These are phyloP conservation scores for Limenitis camilla DNA, from an alignment of 2,888 invertebrate species.

Conservation along the genomic window DNA sequence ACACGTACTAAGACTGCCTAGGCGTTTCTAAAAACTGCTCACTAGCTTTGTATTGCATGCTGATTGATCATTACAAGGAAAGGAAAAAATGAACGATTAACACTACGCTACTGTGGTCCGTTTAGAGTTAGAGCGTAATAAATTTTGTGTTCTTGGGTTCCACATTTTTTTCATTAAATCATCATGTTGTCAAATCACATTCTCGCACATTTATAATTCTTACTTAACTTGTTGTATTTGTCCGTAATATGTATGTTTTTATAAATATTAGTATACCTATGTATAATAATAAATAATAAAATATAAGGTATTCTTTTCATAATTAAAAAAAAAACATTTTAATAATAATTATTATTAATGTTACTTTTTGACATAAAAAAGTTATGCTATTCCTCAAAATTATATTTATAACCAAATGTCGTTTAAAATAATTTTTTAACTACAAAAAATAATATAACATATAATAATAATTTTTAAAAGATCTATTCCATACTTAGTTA, in stretches of 20 bases:
- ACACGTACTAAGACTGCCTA: conserved; percentile 29
- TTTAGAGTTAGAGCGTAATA: conserved; percentile 15
- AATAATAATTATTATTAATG: too few species aligned
- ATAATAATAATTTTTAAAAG: not conserved
- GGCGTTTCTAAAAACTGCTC: conserved; percentile 27
- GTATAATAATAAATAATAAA: too few species aligned
- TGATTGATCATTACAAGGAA: conserved; percentile 29
- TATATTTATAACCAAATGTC: too few species aligned
- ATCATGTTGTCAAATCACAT: not conserved
- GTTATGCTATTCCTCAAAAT: too few species aligned
- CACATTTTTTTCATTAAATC: not conserved
- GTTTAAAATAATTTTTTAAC: not conserved
- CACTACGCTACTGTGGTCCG: conserved; percentile 22
- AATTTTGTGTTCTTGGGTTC: not conserved
- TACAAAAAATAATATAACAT: not conserved
- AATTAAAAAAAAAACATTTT: too few species aligned
- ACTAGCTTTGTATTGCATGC: conserved; percentile 27
- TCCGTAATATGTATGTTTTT: too few species aligned
- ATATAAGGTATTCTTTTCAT: too few species aligned
- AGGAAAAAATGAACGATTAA: conserved; percentile 29
- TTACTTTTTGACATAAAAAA: too few species aligned
- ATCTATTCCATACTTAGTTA: conserved; percentile 52
- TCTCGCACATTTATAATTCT: not conserved
- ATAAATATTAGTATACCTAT: too few species aligned
- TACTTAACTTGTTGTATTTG: too few species aligned